A percentile compares a stretch with the other conserved stretches of the same genome.
Conservation (phyloP, 1,140 invertebrate species). For the Sitobion miscanthi region DNA sequence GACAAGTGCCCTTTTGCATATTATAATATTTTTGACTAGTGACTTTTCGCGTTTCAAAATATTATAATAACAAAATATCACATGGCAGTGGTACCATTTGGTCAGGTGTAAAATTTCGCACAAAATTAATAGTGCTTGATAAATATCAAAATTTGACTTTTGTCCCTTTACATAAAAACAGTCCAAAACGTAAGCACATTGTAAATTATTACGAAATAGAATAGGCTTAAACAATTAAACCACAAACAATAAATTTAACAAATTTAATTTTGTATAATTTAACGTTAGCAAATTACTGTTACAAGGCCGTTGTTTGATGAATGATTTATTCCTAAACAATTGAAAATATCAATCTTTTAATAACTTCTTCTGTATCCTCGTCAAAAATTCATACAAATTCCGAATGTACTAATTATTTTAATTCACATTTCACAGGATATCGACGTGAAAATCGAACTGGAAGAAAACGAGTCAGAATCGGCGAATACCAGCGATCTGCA, state of each 20-base stretch:
- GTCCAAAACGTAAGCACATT: background rate
- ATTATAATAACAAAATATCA: too few species aligned
- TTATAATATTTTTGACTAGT: too few species aligned
- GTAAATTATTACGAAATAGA: background rate
- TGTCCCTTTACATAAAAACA: too few species aligned
- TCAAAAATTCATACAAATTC: background rate
- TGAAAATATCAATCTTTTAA: background rate
- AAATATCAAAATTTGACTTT: too few species aligned
- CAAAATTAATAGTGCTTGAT: too few species aligned
- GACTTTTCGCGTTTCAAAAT: too few species aligned
- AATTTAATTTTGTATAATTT: background rate
- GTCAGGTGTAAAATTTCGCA: too few species aligned
- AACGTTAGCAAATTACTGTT: background rate
- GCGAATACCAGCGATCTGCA: background rate
- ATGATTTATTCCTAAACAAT: background rate
- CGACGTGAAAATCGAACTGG: background rate
- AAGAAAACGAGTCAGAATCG: background rate
- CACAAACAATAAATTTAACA: background rate
- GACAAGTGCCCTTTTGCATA: too few species aligned
- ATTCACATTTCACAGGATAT: conserved; percentile 7
- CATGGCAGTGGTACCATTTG: too few species aligned
- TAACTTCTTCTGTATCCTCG: background rate
- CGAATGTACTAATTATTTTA: background rate
- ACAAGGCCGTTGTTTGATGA: background rate
- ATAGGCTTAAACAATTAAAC: background rate